Percentiles rank a stretch among this genome's conserved stretches.
Evolutionary conservation across 2,113 vertebrate species (phyloP).

Genomic region (Willisornis vidua): DNA sequence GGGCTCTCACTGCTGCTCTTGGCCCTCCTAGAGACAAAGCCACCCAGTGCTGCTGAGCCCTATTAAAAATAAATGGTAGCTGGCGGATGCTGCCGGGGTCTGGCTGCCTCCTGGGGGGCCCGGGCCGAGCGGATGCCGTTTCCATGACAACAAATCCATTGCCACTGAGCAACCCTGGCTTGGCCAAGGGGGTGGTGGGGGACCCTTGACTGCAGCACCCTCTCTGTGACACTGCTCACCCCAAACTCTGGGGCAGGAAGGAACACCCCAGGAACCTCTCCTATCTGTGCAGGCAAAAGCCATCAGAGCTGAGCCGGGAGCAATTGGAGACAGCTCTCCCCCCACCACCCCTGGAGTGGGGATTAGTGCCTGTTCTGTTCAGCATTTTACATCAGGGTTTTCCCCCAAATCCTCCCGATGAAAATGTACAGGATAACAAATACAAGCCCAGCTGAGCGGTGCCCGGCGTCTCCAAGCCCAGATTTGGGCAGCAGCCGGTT

Average conservation of each 20-base stretch:
- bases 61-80: conserved; percentile 26
- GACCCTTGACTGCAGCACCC: not conserved
- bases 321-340: not conserved
- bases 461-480: not conserved
- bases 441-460: conserved; percentile 29
- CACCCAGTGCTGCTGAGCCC: not conserved
- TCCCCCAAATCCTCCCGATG: conserved; percentile 39
- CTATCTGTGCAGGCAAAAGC: not conserved
- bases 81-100: not conserved
- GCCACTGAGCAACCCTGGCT: not conserved
- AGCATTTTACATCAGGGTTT: not conserved
- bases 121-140: conserved; percentile 55
- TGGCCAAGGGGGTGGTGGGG: fast-evolving
- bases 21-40: not conserved
- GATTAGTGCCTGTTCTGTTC: conserved; percentile 16
- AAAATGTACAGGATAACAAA: conserved; percentile 10
- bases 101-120: conserved; percentile 9
- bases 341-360: not conserved
- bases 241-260: not conserved
- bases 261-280: not conserved
- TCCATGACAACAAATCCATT: conserved; percentile 57
- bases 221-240: not conserved
- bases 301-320: not conserved
- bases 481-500: conserved; percentile 41
- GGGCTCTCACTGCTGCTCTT: not conserved